Evolutionary conservation across 2,113 vertebrate genomes (phyloP).

Genomic region (Procavia capensis): DNA sequence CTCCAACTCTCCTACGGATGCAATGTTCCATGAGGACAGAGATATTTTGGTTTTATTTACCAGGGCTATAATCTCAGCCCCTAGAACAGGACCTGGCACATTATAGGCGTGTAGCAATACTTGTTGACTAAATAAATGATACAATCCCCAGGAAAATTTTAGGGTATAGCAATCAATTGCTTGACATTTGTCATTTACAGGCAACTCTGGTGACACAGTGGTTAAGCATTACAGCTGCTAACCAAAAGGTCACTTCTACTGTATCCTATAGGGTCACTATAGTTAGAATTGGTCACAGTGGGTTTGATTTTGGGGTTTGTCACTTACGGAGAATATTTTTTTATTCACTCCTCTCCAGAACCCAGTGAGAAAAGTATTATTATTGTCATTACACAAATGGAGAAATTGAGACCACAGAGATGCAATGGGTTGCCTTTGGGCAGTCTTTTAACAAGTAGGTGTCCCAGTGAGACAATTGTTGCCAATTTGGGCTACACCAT

Average conservation of each 20-base stretch:
- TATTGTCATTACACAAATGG: background rate
- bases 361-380: background rate
- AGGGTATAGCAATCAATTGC: background rate
- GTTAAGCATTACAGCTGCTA: too few species aligned
- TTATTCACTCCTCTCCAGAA: background rate
- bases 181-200: background rate
- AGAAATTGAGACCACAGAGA: background rate
- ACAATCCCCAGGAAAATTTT: background rate
- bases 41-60: constrained; percentile 25
- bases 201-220: too few species aligned
- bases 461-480: background rate
- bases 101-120: background rate
- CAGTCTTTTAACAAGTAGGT: background rate
- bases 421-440: background rate
- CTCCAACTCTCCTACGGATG: background rate
- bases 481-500: background rate
- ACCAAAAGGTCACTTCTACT: too few species aligned
- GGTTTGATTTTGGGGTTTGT: too few species aligned
- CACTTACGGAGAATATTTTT: background rate
- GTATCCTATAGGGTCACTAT: too few species aligned
- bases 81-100: background rate
- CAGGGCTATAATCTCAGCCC: background rate
- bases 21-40: background rate
- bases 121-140: background rate
- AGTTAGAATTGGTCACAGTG: too few species aligned